phyloP scores from a whole-genome alignment of 2,888 invertebrate genomes.

The Bellardia bayeri region DNA sequence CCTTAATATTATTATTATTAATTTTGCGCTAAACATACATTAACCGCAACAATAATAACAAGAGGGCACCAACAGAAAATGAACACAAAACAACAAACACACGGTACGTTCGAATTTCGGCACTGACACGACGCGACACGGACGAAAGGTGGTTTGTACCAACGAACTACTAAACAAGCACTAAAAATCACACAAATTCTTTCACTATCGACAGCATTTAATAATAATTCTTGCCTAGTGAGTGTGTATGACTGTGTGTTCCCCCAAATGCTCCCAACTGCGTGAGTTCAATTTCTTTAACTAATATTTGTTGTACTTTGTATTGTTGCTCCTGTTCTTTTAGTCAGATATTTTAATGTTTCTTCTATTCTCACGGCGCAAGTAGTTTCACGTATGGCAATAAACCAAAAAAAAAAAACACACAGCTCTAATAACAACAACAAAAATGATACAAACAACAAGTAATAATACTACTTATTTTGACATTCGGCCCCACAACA shows the following conservation, averaged over 20 bases:
- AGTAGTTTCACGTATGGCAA: conserved; percentile 42
- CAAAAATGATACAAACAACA: conserved; percentile 60
- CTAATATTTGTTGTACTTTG: neutral
- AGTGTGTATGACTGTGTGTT: neutral
- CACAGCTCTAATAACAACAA: conserved; percentile 12
- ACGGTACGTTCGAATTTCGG: conserved; percentile 60
- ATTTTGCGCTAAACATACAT: conserved; percentile 24
- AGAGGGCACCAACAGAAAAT: conserved; percentile 30
- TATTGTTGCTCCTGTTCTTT: neutral
- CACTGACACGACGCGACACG: conserved; percentile 11
- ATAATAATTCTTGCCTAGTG: conserved; percentile 13
- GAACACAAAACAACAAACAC: conserved; percentile 65
- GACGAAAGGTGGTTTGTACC: conserved; percentile 61
- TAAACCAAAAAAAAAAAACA: conserved; percentile 16
- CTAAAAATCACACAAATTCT: conserved; percentile 62
- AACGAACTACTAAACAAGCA: conserved; percentile 74
- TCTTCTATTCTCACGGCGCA: conserved; percentile 69
- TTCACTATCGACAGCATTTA: conserved; percentile 30
- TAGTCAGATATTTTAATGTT: neutral
- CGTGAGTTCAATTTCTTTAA: conserved; percentile 63
- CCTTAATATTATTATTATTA: neutral
- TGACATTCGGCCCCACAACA: conserved; percentile 46
- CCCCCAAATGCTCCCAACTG: conserved; percentile 27
- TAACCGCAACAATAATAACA: neutral
- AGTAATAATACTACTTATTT: conserved; percentile 56